phyloP scores from a whole-genome alignment of 2,113 vertebrate genomes.

The Thalassarche chlororhynchos region DNA sequence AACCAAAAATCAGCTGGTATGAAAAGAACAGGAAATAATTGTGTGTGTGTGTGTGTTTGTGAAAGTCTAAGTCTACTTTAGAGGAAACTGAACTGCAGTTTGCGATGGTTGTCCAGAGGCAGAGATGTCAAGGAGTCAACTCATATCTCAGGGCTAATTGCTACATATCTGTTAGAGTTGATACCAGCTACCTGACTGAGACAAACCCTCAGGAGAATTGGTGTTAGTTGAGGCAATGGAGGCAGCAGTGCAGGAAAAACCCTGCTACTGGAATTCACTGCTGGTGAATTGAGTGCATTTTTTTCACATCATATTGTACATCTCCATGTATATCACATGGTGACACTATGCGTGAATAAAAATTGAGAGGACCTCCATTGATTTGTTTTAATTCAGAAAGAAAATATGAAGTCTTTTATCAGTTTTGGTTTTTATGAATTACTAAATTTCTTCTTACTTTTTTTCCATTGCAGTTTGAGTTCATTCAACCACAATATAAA shows the following conservation, averaged over 20 bases:
- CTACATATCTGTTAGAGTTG: neutral
- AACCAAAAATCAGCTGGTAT: neutral
- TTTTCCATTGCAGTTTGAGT: slow-evolving; percentile 38
- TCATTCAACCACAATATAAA: neutral
- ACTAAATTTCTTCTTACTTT: neutral
- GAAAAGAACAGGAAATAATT: neutral
- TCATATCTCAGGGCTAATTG: neutral
- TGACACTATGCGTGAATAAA: rapidly evolving
- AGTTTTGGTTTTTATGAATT: neutral
- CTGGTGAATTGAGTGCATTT: neutral
- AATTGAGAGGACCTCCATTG: rapidly evolving
- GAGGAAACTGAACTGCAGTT: neutral
- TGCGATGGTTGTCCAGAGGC: neutral
- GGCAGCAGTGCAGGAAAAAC: neutral
- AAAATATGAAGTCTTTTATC: neutral
- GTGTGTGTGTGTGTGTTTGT: neutral
- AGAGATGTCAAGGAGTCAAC: neutral
- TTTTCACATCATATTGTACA: neutral
- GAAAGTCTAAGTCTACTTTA: neutral
- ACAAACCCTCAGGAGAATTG: neutral
- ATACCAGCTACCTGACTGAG: no score
- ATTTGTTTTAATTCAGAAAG: neutral
- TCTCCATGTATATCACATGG: neutral
- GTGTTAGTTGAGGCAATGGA: neutral
- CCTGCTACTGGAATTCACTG: neutral